Base-by-base conservation (phyloP, 2,888 invertebrate genomes). In the Barypeithes pellucidus region DNA sequence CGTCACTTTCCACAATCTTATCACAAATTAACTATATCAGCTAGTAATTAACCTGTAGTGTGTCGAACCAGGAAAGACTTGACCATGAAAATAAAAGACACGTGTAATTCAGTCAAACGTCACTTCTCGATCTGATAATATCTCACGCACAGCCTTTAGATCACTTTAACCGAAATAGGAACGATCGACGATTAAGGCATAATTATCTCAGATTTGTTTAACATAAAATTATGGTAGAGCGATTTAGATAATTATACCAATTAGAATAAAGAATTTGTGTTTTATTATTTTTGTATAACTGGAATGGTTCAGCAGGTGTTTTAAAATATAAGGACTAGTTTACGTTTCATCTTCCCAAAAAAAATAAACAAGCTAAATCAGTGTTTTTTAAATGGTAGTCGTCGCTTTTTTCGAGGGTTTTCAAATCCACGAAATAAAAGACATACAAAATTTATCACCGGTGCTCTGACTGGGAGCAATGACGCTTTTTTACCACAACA, bases 221-320 rank as follows among this genome's bases (percentile, higher is more conserved):
- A 57, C 65, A 73, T 73, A 57, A 65, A 66, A 57, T 69, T 65
- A 73, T 73, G 33, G 69, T 39, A 22, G 29, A 18, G 68, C 52
- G 60, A 69, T 73, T 69, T 61, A 66, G 65, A 60, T 73, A 73
- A 73, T 73, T 73, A 54, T 60, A 47, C 52, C 69, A 68, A 69
- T 69, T 68, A 59, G 24, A 68, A 39, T 50, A 39, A 50, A 62
- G 66, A 60, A 72, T 70, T 65, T 65, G 61, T 61, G 52, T 72
- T 50, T 61, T 71, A 59, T 69, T 61, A 63, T 62, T 54, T 45
- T 54, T 24, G 62, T 41, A 36, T 22, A 63, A n/a, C 45, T 16
- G 50, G 50, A 50, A 45, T 45, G 20, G 33, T 65, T 14, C 14
- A 61, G 66, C 72, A 72, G 72, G 72, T 72, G 72, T 66, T 45